Base-by-base conservation (phyloP, 1,140 invertebrate species). In the Eubasilissa regina region DNA sequence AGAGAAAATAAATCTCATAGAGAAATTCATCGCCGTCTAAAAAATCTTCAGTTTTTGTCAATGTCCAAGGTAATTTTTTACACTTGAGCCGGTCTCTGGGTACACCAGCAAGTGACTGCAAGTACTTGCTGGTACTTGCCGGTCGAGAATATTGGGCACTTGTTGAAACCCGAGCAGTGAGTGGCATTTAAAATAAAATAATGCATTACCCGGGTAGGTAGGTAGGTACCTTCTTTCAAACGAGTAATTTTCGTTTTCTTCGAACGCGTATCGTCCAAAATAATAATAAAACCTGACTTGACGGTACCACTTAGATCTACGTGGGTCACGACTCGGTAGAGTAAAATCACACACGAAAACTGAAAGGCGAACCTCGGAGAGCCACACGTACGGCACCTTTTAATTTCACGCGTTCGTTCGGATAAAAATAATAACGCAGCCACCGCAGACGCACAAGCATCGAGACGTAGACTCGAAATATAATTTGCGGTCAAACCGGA, bases 401-500 rank as follows among this genome's bases (percentile, higher is more conserved):
- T 64, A 64, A 64, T 64, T 43, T 21, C 10, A 25, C 8, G 60
- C 13, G 19, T 64, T 25, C 35, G 60, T 64, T 12, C 35, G 60
- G 35, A 64, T 64, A 43, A 64, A 64, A 51, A 51, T 13, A 51
- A 64, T 64, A 25, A 35, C 13, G 60, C 60, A 64, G 19, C 35
- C n/a, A 64, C 60, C 60, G 35, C 60, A 64, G 60, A 64, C 19
- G 60, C 60, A 64, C 13, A 64, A 64, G 21, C 35, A 64, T 25
- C 60, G 35, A 43, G 6, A 25, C 19, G 25, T 25, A 21, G 12
- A 64, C 35, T 64, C 10, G 19, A 8, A 35, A 43, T 13, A 44
- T 64, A 64, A 64, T 64, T 64, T 64, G 60, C 60, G 60, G 60
- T 64, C 35, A 25, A 64, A 64, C 19, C 60, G 35, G 60, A 64